A percentile compares a stretch with the other conserved stretches of the same genome.
Conservation (phyloP, 2,113 vertebrate species). For the Carettochelys insculpta region DNA sequence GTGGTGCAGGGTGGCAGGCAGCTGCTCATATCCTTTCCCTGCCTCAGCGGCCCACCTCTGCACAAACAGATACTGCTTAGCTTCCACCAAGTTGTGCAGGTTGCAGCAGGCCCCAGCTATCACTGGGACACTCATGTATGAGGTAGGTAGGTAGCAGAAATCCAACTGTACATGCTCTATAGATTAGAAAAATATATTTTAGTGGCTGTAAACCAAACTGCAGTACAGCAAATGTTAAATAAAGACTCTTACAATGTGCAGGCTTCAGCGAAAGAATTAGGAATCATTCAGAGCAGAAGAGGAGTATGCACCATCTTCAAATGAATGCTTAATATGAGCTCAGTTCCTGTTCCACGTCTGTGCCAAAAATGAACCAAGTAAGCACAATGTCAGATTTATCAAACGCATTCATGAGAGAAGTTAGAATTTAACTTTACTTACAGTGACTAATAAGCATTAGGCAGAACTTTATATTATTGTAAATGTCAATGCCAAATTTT, state of each 20-base stretch:
- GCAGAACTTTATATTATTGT: background rate
- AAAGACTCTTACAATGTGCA: background rate
- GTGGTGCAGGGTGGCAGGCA: too few relatives aligned
- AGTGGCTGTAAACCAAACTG: background rate
- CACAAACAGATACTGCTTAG: too few relatives aligned
- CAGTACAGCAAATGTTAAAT: background rate
- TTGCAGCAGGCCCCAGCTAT: too few relatives aligned
- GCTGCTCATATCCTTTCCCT: too few relatives aligned
- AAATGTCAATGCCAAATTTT: background rate
- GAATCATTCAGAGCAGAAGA: background rate
- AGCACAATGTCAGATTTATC: background rate
- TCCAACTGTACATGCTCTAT: accelerated
- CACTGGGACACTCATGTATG: background rate
- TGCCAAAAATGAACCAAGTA: background rate
- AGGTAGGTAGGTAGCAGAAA: background rate
- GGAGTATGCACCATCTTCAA: background rate
- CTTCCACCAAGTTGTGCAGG: too few relatives aligned
- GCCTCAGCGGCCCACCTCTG: too few relatives aligned
- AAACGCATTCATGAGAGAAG: background rate
- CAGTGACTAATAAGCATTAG: background rate
- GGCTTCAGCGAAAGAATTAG: background rate
- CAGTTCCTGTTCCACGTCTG: background rate
- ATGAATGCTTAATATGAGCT: background rate
- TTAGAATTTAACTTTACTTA: background rate
- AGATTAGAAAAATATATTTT: background rate